phyloP scores from a whole-genome alignment of 1,140 invertebrate genomes.

The Metaphire vulgaris region DNA sequence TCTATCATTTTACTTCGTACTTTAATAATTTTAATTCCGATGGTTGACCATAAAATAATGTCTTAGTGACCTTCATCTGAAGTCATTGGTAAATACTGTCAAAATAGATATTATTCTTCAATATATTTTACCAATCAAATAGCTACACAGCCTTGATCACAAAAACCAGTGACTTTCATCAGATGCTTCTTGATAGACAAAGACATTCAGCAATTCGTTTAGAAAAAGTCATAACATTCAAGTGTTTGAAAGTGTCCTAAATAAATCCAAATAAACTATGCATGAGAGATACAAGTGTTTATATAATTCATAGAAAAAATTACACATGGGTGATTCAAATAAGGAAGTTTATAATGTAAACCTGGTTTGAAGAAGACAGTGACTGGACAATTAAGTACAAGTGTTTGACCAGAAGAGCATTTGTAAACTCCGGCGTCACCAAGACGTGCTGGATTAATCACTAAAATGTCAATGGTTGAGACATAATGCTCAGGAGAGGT shows the following conservation, averaged over 20 bases:
- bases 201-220: neutral
- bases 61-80: too few species aligned
- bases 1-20: too few species aligned
- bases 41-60: too few species aligned
- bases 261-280: too few species aligned
- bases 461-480: neutral
- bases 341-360: neutral
- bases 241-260: too few species aligned
- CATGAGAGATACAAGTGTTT: neutral
- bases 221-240: neutral
- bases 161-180: too few species aligned
- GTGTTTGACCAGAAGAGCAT: neutral
- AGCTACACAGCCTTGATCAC: too few species aligned
- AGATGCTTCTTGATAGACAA: too few species aligned
- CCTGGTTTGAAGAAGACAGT: neutral
- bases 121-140: too few species aligned
- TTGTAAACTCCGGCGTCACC: neutral
- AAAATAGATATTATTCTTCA: too few species aligned
- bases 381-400: neutral
- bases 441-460: neutral
- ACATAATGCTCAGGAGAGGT: neutral
- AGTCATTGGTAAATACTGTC: too few species aligned
- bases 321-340: neutral
- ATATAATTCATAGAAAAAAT: neutral
- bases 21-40: too few species aligned